Conservation (phyloP, 2,888 invertebrate species). For the Gari tellinella region DNA sequence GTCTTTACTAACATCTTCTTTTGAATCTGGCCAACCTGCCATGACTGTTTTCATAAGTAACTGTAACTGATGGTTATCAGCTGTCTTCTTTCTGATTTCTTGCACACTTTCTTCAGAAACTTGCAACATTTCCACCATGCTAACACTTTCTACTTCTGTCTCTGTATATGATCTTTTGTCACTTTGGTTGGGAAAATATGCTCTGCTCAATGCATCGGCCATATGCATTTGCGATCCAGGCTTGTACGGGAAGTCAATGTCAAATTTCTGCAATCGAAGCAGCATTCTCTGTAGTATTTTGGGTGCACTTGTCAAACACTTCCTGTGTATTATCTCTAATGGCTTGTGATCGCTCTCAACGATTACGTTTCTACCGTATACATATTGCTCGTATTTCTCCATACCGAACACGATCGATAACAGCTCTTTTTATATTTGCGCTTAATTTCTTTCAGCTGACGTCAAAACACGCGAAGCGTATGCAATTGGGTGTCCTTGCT, state of each 20-base stretch:
- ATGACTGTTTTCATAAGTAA: not conserved
- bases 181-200: constrained; percentile 13
- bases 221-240: constrained; percentile 45
- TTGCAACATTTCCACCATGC: not conserved
- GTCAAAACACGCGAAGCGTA: constrained; percentile 57
- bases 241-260: constrained; percentile 41
- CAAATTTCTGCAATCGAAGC: constrained; percentile 52
- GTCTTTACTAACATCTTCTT: constrained; percentile 12
- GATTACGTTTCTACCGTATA: constrained; percentile 39
- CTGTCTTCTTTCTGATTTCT: not conserved
- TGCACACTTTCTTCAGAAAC: not conserved
- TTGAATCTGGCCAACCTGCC: constrained; percentile 51
- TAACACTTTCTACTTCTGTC: constrained; percentile 2
- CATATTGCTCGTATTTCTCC: constrained; percentile 58
- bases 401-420: constrained; percentile 45
- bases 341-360: constrained; percentile 62
- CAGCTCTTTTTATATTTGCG: constrained; percentile 57
- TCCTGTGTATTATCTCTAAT: constrained; percentile 47
- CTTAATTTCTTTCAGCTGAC: constrained; percentile 46
- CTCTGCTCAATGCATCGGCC: constrained; percentile 48
- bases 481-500: constrained; percentile 55
- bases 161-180: constrained; percentile 1
- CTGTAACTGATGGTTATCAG: not conserved
- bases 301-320: constrained; percentile 43
- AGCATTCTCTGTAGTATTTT: constrained; percentile 62